These are phyloP conservation scores for Ophion ellenae DNA, from an alignment of 2,888 invertebrate genomes.

Conservation along the genomic window DNA sequence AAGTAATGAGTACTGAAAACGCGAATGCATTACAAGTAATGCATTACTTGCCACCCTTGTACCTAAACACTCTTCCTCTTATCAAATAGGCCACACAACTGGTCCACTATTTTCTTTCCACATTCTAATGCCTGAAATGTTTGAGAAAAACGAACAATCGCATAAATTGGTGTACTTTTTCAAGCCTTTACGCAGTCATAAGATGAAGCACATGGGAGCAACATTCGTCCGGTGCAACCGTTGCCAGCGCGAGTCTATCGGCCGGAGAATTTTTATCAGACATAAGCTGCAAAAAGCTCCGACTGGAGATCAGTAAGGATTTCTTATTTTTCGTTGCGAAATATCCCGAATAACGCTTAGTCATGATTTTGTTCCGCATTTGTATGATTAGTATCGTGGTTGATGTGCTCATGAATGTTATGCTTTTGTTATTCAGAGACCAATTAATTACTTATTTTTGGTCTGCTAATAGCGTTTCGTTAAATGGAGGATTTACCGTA, in stretches of 20 bases:
- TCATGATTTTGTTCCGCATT: neutral
- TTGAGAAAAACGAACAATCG: conserved; percentile 3
- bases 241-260: conserved; percentile 73
- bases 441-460: neutral
- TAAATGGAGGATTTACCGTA: conserved; percentile 49
- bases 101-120: too few relatives aligned
- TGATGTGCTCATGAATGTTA: neutral
- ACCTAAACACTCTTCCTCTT: too few relatives aligned
- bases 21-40: too few relatives aligned
- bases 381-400: neutral
- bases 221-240: conserved; percentile 74
- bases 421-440: neutral
- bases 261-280: conserved; percentile 75
- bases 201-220: conserved; percentile 69
- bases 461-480: conserved; percentile 1
- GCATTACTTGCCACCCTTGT: too few relatives aligned
- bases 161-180: conserved; percentile 9
- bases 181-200: conserved; percentile 68
- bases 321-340: conserved; percentile 1
- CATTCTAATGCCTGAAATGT: neutral
- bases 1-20: too few relatives aligned
- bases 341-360: neutral
- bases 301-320: conserved; percentile 73
- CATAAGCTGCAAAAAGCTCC: conserved; percentile 74
- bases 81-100: too few relatives aligned